A percentile compares a stretch with the other conserved stretches of the same genome.
Conservation (phyloP, 2,888 invertebrate genomes). For the Nesidiocoris tenuis region DNA sequence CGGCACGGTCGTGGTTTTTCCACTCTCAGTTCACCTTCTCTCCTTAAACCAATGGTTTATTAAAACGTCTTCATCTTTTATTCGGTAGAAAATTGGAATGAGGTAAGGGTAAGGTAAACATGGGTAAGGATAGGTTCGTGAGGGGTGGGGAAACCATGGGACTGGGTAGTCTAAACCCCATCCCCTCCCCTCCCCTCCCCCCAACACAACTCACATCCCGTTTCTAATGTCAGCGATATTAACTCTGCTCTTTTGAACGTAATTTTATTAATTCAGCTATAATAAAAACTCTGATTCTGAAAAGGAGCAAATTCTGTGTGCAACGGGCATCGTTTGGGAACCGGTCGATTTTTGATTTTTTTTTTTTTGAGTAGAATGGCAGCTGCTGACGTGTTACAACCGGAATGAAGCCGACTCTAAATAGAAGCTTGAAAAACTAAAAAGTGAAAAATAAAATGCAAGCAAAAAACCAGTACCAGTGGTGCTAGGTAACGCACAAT, state of each 20-base stretch:
- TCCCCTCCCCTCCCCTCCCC: too few species aligned
- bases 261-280: constrained; percentile 46
- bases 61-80: constrained; percentile 55
- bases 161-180: background rate
- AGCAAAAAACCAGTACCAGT: too few species aligned
- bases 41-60: constrained; percentile 53
- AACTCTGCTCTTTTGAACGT: constrained; percentile 26
- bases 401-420: too few species aligned
- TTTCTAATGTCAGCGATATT: constrained; percentile 38
- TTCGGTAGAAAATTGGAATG: constrained; percentile 54
- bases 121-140: constrained; percentile 36
- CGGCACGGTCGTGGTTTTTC: constrained; percentile 47
- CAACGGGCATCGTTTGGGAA: too few species aligned
- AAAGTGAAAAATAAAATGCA: too few species aligned
- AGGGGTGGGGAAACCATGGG: constrained; percentile 25
- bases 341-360: background rate
- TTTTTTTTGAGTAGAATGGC: too few species aligned
- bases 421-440: too few species aligned
- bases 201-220: constrained; percentile 30
- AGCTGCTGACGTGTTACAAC: too few species aligned
- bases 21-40: constrained; percentile 49
- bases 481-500: too few species aligned
- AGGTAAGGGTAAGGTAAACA: constrained; percentile 54
- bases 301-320: too few species aligned
- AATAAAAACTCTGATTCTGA: constrained; percentile 27